Base-by-base conservation (phyloP, 2,888 invertebrate genomes). In the Amblyjoppa fuscipennis region DNA sequence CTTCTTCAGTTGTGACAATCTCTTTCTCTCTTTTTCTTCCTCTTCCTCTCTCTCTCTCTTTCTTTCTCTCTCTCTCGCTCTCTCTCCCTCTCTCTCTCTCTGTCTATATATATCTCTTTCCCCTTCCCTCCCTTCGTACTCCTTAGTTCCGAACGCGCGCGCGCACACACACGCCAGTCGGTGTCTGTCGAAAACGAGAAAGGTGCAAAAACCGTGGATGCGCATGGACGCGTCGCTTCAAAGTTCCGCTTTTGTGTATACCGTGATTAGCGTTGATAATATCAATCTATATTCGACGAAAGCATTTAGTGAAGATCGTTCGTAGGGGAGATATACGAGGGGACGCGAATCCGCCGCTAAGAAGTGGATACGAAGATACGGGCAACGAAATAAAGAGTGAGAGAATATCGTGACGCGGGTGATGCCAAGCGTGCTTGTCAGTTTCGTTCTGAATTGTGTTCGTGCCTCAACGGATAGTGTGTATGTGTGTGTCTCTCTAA, bases 181-280 rank as follows among this genome's bases (percentile, higher is more conserved):
- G 49, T 51, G 31, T 34, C 13, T 31, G 31, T 34, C 53, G 61
- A 38, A 68, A 68, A 61, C n/a, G 20, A n/a, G 31, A 31, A 49
- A 51, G 64, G 79, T 61, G 20, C 56, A 51, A 61, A 45, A 28
- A n/a, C 34, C n/a, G 61, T 64, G 79, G 71, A 80, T 41, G 66
- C 73, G 80, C 80, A 73, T 80, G 73, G 73, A 73, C 25, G 79
- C 70, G 71, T 45, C 45, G 38, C 70, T 71, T 66, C 79, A 53
- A 66, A 79, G 79, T 73, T 79, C 41, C 64, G 41, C 51, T 73
- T 16, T 25, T 45, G 16, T 71, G 71, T 61, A 51, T 61, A 41
- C 51, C 28, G 45, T 73, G 51, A 49, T 79, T 70, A 66, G 38
- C 73, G 64, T 73, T 64, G 34, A n/a, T 77, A 25, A 68, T 66